phyloP scores from a whole-genome alignment of 2,113 vertebrate species.

The Boleophthalmus pectinirostris region DNA sequence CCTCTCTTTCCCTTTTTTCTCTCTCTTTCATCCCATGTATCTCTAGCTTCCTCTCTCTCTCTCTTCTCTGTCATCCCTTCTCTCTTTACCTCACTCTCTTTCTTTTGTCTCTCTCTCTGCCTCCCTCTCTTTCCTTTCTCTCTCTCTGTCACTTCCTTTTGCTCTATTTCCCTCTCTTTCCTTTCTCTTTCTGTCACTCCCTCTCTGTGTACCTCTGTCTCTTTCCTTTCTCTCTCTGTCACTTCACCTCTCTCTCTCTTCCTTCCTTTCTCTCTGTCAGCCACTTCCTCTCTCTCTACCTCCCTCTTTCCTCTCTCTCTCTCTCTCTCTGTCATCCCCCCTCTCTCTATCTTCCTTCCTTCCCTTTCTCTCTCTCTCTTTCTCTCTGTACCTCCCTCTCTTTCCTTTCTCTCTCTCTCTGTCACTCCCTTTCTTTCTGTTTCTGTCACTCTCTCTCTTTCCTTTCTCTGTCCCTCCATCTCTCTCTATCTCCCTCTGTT shows the following conservation, averaged over 20 bases:
- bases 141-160: neutral
- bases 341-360: no score
- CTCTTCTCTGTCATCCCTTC: no score
- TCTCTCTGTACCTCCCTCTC: neutral
- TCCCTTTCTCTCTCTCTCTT: neutral
- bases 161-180: no score
- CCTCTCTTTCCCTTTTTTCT: no score
- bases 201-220: no score
- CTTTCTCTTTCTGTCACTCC: neutral
- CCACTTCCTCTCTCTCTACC: neutral
- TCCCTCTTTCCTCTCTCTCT: neutral
- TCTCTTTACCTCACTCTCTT: no score
- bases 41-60: neutral
- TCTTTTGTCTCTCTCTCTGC: neutral
- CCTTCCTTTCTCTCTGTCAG: conserved; percentile 2
- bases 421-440: no score
- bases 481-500: no score
- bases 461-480: neutral
- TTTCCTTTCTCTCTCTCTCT: neutral
- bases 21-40: neutral
- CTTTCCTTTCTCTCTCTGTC: no score
- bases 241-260: neutral
- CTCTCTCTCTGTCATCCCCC: no score
- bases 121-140: no score
- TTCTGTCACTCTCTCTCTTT: neutral